Conservation (phyloP, 2,888 invertebrate species). For the Mythimna albipuncta region DNA sequence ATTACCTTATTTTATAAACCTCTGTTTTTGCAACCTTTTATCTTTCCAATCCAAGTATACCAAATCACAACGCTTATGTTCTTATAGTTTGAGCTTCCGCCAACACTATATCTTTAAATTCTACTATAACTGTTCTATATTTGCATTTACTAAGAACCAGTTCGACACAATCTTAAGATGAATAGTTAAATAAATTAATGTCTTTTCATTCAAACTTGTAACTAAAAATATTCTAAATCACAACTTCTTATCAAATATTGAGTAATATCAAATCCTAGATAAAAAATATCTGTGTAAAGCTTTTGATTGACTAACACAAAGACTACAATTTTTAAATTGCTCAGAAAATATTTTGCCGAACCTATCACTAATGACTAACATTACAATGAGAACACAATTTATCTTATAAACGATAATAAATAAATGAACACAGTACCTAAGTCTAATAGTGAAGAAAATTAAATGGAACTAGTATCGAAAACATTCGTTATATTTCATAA, state of each 20-base stretch:
- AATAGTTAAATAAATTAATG: not conserved
- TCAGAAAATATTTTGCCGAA: conserved; percentile 60
- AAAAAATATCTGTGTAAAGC: conserved; percentile 2
- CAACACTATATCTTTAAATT: not conserved
- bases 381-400: conserved; percentile 51
- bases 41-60: not conserved
- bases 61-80: conserved; percentile 30
- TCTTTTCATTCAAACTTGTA: not conserved
- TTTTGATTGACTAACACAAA: conserved; percentile 8
- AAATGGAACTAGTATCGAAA: conserved; percentile 39
- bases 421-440: conserved; percentile 56
- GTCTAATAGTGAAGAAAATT: conserved; percentile 49
- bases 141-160: not conserved
- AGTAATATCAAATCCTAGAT: not conserved
- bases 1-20: not conserved
- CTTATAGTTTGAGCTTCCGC: conserved; percentile 8
- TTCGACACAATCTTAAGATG: not conserved
- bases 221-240: conserved; percentile 10
- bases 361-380: conserved; percentile 46
- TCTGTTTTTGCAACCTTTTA: not conserved
- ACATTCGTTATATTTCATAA: conserved; percentile 70
- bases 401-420: conserved; percentile 51
- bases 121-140: not conserved
- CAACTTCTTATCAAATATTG: not conserved
- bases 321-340: conserved; percentile 6